A percentile compares a stretch with the other conserved stretches of the same genome.
phyloP scores from a whole-genome alignment of 2,113 vertebrate species.

The Pelecanus crispus region DNA sequence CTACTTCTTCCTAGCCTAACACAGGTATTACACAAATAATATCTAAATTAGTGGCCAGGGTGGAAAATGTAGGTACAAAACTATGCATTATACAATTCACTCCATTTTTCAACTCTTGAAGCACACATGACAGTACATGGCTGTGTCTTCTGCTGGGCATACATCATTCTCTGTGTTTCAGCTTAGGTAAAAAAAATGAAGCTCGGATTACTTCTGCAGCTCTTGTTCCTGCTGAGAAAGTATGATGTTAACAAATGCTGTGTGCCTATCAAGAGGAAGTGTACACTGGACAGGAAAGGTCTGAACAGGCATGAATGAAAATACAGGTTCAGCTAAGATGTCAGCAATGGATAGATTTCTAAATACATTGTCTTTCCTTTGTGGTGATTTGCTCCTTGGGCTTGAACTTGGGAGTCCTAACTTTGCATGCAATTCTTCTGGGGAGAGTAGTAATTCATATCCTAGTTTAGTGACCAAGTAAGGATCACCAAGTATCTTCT shows the following conservation, averaged over 20 bases:
- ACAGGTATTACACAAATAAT: background rate
- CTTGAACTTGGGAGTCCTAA: background rate
- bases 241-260: background rate
- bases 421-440: background rate
- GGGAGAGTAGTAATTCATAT: background rate
- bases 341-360: background rate
- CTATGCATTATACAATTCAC: background rate
- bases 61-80: background rate
- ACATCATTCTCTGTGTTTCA: background rate
- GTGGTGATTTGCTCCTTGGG: background rate
- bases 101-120: background rate
- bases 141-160: background rate
- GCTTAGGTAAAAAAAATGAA: background rate
- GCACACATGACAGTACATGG: background rate
- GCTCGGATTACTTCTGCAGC: background rate
- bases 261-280: background rate
- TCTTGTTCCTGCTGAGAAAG: background rate
- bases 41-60: background rate
- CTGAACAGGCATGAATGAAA: background rate
- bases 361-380: background rate
- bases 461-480: background rate
- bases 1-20: background rate
- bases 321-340: background rate
- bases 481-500: background rate
- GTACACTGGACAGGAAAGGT: background rate